Conservation (phyloP, 1,140 invertebrate species). For the Drosophila truncata region DNA sequence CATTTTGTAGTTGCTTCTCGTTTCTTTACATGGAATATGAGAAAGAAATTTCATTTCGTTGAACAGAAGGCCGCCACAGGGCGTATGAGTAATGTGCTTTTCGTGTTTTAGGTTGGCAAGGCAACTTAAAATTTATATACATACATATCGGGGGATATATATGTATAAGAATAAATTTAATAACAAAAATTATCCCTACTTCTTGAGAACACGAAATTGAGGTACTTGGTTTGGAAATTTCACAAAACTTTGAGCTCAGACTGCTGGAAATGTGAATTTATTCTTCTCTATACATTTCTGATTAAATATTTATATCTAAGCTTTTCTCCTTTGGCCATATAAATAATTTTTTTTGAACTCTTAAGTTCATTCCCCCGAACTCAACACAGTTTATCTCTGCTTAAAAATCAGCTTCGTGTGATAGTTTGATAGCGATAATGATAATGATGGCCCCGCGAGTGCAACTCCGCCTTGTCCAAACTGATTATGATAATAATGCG, state of each 20-base stretch:
- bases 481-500: conserved; percentile 79
- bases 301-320: not conserved
- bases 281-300: not conserved
- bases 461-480: conserved; percentile 18
- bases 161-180: conserved; percentile 12
- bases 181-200: conserved; percentile 12
- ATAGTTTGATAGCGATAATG: conserved; percentile 67
- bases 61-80: conserved; percentile 58
- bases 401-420: conserved; percentile 29
- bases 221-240: not conserved
- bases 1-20: conserved; percentile 45
- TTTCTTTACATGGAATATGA: conserved; percentile 68
- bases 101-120: conserved; percentile 48
- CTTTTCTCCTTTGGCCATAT: not conserved
- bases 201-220: not conserved
- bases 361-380: not conserved
- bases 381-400: conserved; percentile 4
- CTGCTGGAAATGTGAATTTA: not conserved
- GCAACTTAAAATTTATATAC: conserved; percentile 19
- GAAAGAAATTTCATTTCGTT: conserved; percentile 56
- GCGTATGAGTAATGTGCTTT: conserved; percentile 77
- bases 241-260: not conserved
- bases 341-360: not conserved
- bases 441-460: conserved; percentile 47
- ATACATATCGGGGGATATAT: not conserved